Evolutionary conservation across 2,113 vertebrate species (phyloP).

Genomic region (Cheilinus undulatus): DNA sequence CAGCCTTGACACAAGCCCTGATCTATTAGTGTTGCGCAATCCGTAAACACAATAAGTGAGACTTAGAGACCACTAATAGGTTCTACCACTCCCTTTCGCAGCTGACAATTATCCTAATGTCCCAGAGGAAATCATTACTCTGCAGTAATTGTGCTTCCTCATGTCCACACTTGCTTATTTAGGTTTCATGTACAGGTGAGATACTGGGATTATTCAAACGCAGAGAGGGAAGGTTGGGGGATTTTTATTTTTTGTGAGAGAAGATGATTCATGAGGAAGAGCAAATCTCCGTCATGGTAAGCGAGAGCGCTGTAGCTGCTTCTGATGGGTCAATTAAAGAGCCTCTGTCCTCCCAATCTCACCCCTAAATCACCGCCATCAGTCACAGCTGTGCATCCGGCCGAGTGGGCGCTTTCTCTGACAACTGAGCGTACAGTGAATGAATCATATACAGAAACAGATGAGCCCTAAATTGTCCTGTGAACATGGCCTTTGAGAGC

Average conservation of each 20-base stretch:
- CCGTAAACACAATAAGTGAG: constrained; percentile 56
- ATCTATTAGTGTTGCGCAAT: constrained; percentile 40
- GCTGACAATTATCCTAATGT: constrained; percentile 61
- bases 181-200: constrained; percentile 27
- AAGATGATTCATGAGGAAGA: constrained; percentile 37
- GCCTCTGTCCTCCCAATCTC: constrained; percentile 41
- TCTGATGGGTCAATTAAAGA: constrained; percentile 61
- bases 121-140: constrained; percentile 55
- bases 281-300: constrained; percentile 11
- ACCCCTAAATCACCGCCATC: constrained; percentile 54
- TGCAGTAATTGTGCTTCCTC: constrained; percentile 10
- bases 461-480: constrained; percentile 47
- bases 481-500: background rate
- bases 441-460: constrained; percentile 49
- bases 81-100: constrained; percentile 33
- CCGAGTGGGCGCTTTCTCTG: constrained; percentile 8
- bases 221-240: background rate
- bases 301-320: constrained; percentile 13
- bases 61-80: constrained; percentile 47
- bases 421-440: constrained; percentile 40
- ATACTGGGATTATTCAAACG: constrained; percentile 15
- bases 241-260: background rate
- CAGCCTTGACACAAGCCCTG: constrained; percentile 22
- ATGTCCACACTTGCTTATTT: constrained; percentile 10
- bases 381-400: constrained; percentile 25